Conservation (phyloP, 2,113 vertebrate genomes). For the Tiliqua scincoides region DNA sequence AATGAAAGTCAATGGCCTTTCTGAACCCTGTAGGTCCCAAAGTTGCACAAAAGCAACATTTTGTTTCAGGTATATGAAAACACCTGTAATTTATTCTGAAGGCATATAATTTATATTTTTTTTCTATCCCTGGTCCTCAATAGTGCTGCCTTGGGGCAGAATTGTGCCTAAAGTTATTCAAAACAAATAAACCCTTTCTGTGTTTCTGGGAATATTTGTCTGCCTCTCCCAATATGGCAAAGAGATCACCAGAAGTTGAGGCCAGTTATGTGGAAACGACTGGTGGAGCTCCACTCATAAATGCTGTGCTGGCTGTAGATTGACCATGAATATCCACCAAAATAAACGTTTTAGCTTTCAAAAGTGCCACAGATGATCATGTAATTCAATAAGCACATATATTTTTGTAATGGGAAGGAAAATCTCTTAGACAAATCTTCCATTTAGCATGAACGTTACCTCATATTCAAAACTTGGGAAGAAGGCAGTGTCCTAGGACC, state of each 20-base stretch:
- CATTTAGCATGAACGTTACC: slow-evolving; percentile 60
- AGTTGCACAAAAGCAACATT: too few relatives aligned
- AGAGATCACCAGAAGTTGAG: background rate
- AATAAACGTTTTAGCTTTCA: background rate
- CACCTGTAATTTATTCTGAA: too few relatives aligned
- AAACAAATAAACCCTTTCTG: background rate
- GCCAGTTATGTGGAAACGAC: background rate
- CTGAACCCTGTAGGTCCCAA: too few relatives aligned
- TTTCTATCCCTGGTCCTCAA: background rate
- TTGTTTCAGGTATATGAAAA: too few relatives aligned
- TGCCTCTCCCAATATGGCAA: background rate
- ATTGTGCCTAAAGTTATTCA: too few relatives aligned
- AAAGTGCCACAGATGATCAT: background rate
- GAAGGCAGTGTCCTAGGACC: slow-evolving; percentile 41
- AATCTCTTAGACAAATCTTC: slow-evolving; percentile 12
- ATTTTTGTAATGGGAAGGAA: background rate
- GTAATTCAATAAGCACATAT: background rate
- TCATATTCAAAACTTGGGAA: slow-evolving; percentile 62
- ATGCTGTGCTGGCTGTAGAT: background rate
- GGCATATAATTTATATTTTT: too few relatives aligned
- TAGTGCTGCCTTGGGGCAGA: background rate
- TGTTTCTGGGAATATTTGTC: background rate
- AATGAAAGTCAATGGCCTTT: too few relatives aligned
- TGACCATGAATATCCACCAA: background rate
- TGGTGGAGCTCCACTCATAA: slow-evolving; percentile 1